Percentiles rank a stretch among this genome's conserved stretches.
These are phyloP conservation scores for Creontiades dilutus DNA, from an alignment of 2,888 invertebrate species.

Conservation along the genomic window DNA sequence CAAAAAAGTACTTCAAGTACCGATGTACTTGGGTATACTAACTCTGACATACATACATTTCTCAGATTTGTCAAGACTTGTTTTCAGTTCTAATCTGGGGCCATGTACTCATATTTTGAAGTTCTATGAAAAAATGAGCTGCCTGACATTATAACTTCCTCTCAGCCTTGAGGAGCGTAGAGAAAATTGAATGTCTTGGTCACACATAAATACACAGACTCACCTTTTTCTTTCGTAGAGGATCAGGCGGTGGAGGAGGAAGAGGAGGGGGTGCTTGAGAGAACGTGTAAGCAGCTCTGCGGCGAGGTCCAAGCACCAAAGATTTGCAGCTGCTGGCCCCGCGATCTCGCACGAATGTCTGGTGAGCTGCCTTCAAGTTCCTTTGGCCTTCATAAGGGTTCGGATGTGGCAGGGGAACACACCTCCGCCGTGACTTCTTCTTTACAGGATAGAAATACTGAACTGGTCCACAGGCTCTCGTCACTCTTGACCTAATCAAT, in stretches of 20 bases:
- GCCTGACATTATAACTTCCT: too few species aligned
- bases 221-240: not conserved
- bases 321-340: not conserved
- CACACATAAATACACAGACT: not conserved
- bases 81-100: too few species aligned
- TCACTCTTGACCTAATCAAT: not conserved
- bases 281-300: not conserved
- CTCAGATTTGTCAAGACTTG: too few species aligned
- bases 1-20: too few species aligned
- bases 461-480: conserved; percentile 15
- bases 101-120: too few species aligned
- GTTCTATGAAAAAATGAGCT: too few species aligned
- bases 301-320: conserved; percentile 3
- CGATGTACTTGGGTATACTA: too few species aligned
- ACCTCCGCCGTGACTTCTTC: conserved; percentile 32
- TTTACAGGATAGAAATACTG: conserved; percentile 58
- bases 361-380: not conserved
- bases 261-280: not conserved
- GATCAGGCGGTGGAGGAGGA: not conserved
- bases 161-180: too few species aligned
- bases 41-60: too few species aligned
- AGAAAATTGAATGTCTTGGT: too few species aligned
- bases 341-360: not conserved
- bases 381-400: not conserved
- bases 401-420: not conserved